phyloP scores from a whole-genome alignment of 53 echinoderm and acorn worm genomes.

The Zoroaster sp. region DNA sequence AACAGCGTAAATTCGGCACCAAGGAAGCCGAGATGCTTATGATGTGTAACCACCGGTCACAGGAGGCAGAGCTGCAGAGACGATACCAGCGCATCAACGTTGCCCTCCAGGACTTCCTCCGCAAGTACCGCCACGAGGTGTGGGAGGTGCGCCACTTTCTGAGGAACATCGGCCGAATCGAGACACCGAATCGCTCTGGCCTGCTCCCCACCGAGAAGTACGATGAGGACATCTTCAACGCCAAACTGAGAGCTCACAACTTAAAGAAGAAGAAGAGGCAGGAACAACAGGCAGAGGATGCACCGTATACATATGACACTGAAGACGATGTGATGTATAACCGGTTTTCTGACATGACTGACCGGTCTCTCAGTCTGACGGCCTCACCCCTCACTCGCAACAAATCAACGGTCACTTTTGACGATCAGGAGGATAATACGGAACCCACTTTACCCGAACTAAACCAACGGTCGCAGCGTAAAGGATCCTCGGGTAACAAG shows the following conservation, averaged over 20 bases:
- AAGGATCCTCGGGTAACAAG: neutral
- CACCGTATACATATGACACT: neutral
- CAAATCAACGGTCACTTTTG: neutral
- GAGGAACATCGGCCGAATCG: slow-evolving; percentile 32
- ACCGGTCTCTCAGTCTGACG: slow-evolving; percentile 20
- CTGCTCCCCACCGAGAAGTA: slow-evolving; percentile 41
- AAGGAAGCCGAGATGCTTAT: slow-evolving; percentile 29
- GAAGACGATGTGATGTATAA: neutral
- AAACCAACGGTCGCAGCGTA: neutral
- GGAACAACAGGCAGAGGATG: slow-evolving; percentile 19
- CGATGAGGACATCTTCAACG: slow-evolving; percentile 21
- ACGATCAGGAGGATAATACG: neutral
- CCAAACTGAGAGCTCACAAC: slow-evolving; percentile 17
- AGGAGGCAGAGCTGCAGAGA: slow-evolving; percentile 43
- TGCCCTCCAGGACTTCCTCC: slow-evolving; percentile 25
- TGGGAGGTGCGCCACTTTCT: slow-evolving; percentile 44
- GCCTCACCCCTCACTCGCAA: neutral
- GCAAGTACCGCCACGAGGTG: slow-evolving; percentile 47
- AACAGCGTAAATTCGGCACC: slow-evolving; percentile 1
- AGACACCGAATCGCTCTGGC: slow-evolving; percentile 3
- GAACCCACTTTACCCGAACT: neutral
- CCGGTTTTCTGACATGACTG: neutral
- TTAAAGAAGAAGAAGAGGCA: slow-evolving; percentile 5
- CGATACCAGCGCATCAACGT: slow-evolving; percentile 35
- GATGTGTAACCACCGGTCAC: slow-evolving; percentile 41